These are phyloP conservation scores for Anabas testudineus DNA, from an alignment of 2,797 vertebrate species.

Conservation along the genomic window DNA sequence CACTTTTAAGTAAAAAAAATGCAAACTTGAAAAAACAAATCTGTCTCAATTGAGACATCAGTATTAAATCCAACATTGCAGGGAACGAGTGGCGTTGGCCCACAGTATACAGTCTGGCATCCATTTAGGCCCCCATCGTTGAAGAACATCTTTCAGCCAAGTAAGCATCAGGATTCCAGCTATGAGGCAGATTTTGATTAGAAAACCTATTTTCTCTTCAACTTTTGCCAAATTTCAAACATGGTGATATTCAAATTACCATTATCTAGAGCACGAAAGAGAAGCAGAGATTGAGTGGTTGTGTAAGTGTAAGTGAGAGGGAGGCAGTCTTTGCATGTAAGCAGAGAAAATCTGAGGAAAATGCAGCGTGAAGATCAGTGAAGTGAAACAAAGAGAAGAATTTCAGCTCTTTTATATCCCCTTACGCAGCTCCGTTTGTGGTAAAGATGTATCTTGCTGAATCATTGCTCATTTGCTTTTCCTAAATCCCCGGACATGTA, in stretches of 20 bases:
- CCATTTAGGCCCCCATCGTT: slow-evolving; percentile 53
- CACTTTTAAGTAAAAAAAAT: slow-evolving; percentile 15
- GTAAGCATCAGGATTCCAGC: slow-evolving; percentile 74
- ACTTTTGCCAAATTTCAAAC: slow-evolving; percentile 83
- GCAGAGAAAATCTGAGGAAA: slow-evolving; percentile 22
- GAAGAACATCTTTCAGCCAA: slow-evolving; percentile 72
- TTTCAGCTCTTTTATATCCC: slow-evolving; percentile 21
- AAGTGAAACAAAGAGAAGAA: slow-evolving; percentile 35
- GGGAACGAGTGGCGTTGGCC: slow-evolving; percentile 35
- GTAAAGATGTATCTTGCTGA: slow-evolving; percentile 8
- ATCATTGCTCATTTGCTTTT: slow-evolving; percentile 13
- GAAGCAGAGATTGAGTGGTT: slow-evolving; percentile 52
- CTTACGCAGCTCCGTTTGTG: slow-evolving; percentile 12
- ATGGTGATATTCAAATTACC: slow-evolving; percentile 81
- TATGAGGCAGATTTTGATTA: slow-evolving; percentile 80
- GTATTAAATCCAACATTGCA: slow-evolving; percentile 9
- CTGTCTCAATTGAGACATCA: slow-evolving; percentile 15
- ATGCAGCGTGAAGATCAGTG: slow-evolving; percentile 31
- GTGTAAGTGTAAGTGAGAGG: slow-evolving; percentile 32
- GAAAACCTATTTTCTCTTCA: slow-evolving; percentile 82
- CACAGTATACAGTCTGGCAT: slow-evolving; percentile 53
- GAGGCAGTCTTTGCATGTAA: slow-evolving; percentile 28
- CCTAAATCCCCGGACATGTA: slow-evolving; percentile 11
- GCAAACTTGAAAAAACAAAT: slow-evolving; percentile 10
- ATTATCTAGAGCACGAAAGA: slow-evolving; percentile 57